Percentiles rank a stretch among this genome's conserved stretches.
These are phyloP conservation scores for Amphiura filiformis DNA, from an alignment of 35 echinoderm and acorn worm genomes.

Conservation along the genomic window DNA sequence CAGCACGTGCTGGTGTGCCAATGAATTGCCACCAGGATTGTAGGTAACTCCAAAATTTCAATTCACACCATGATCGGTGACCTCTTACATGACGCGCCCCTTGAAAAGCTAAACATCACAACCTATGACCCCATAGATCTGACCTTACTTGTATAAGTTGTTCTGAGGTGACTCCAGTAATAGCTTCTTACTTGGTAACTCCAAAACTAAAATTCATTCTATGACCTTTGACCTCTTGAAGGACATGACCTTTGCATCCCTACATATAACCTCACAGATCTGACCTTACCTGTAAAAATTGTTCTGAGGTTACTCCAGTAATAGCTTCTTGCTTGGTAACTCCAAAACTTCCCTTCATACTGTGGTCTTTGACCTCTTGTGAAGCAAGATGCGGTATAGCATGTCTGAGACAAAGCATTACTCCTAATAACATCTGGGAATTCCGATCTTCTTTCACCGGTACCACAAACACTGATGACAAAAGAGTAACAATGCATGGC, in stretches of 20 bases:
- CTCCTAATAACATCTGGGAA: conserved; percentile 70
- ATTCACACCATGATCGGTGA: conserved; percentile 66
- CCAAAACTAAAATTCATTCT: conserved; percentile 87
- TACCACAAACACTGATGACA: conserved; percentile 67
- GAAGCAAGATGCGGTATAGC: conserved; percentile 64
- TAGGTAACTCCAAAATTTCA: conserved; percentile 86
- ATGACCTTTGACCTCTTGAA: conserved; percentile 50
- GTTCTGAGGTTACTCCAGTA: conserved; percentile 62
- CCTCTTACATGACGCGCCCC: conserved; percentile 19
- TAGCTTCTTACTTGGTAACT: conserved; percentile 70
- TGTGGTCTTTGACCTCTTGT: conserved; percentile 56
- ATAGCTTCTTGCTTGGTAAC: conserved; percentile 75
- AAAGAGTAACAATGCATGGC: no score
- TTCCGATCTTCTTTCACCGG: conserved; percentile 63
- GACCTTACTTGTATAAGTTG: conserved; percentile 78
- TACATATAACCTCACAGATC: no score
- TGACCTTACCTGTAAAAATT: conserved; percentile 70
- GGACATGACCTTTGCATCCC: no score
- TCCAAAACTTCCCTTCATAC: conserved; percentile 90
- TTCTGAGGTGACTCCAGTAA: conserved; percentile 60
- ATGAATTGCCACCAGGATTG: no score
- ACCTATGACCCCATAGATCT: no score
- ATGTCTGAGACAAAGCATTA: conserved; percentile 73
- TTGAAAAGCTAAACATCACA: no score
- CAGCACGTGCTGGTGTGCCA: no score